These are phyloP conservation scores for Ciona savignyi DNA, from an alignment of 23 tunicate genomes.

Conservation along the genomic window DNA sequence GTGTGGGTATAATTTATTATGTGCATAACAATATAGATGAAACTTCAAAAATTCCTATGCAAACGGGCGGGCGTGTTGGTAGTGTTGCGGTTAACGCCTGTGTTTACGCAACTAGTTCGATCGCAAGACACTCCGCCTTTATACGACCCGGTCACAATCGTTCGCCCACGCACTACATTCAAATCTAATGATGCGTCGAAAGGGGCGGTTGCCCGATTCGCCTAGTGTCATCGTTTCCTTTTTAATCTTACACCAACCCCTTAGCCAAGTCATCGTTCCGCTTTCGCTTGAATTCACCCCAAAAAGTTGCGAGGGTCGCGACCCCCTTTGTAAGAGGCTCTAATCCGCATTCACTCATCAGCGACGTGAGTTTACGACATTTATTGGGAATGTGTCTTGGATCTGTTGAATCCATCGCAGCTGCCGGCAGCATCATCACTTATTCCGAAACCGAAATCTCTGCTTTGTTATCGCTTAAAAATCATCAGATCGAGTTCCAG, in stretches of 20 bases:
- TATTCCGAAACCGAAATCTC: background rate
- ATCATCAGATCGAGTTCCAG: background rate
- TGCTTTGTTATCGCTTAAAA: background rate
- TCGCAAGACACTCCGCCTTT: background rate
- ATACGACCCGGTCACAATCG: background rate
- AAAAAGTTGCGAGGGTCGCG: background rate
- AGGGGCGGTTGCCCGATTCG: background rate
- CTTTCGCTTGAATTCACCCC: background rate
- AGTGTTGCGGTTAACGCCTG: constrained; percentile 8
- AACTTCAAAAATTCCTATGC: too few relatives aligned
- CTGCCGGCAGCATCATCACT: background rate
- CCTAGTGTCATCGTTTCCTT: background rate
- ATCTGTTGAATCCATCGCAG: too few relatives aligned
- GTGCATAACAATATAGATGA: too few relatives aligned
- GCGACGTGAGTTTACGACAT: background rate
- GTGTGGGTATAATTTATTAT: too few relatives aligned
- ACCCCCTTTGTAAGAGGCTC: background rate
- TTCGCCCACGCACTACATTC: background rate
- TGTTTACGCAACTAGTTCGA: constrained; percentile 7
- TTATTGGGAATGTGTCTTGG: too few relatives aligned
- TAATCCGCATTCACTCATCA: background rate
- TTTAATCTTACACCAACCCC: background rate
- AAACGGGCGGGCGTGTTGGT: too few relatives aligned
- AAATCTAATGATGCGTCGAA: background rate
- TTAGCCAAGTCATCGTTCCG: background rate